Evolutionary conservation across 1,140 invertebrate species (phyloP), one percentile per base, ranked within the genome.

Genomic region (Plectrocnemia conspersa): DNA sequence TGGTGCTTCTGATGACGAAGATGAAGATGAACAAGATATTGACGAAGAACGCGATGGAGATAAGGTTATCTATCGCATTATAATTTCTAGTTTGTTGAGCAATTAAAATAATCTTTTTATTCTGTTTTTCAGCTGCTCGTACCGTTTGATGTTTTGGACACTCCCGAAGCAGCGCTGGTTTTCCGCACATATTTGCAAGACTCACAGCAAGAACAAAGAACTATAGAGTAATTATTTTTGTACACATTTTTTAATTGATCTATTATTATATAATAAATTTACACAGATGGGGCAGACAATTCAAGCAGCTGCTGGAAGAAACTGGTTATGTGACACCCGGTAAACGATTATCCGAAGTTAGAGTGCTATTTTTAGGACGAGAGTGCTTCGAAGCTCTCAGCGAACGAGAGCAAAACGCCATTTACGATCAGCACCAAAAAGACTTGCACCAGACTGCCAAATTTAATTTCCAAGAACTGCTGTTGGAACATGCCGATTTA

Each of bases 361-460:
- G 91, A 59, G 91, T 97, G 5, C 77, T 95, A 29, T 93, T 98
- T 67, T 90, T 96, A 84, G 94, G 93, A 0, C 81, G 93, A 22
- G 93, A 97, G 68, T 96, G 93, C 66, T 97, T 93, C 69, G 92
- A 94, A 71, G 86, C 88, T 1, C 76, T 98, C 18, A 85, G 89
- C 0, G 91, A 95, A 65, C 81, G 86, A 40, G 93, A 97, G 68
- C 89, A 93, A 65, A 85, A 91, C 65, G 80, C 90, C 63, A 95
- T 98, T 63, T 98, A 97, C 72, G 92, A 97, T 62, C 84, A 89
- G 54, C 93, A 97, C 76, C 95, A 98, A 74, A 81, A 86, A 62
- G 89, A 94, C 67, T 85, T 98, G 42, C 89, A 92, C 65, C 84
- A 92, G 64, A 84, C 87, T 65, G 92, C 94, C 22, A 92, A 93